Evolutionary conservation across 2,113 vertebrate genomes (phyloP).

Genomic region (Xenopus tropicalis): UCB_Xtro_10.0 CM004448.2:151404001-151404500

Average conservation of each 20-base stretch:
- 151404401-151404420: background rate
- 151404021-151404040: no score
- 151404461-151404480: no score
- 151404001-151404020: no score
- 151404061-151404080: constrained; percentile 17
- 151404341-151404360: background rate
- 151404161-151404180: constrained; percentile 14
- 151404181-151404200: constrained; percentile 19
- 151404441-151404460: no score
- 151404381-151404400: background rate
- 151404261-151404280: constrained; percentile 10
- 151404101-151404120: background rate
- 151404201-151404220: constrained; percentile 13
- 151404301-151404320: background rate
- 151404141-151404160: background rate
- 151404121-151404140: constrained; percentile 8
- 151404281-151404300: background rate
- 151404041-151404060: background rate
- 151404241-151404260: constrained; percentile 11
- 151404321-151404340: background rate
- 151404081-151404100: constrained; percentile 1
- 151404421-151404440: no score
- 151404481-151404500: no score
- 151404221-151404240: constrained; percentile 2
- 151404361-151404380: background rate